These are phyloP conservation scores for Gisinianus flammeolus DNA, from an alignment of 2,888 invertebrate species.

Conservation along the genomic window DNA sequence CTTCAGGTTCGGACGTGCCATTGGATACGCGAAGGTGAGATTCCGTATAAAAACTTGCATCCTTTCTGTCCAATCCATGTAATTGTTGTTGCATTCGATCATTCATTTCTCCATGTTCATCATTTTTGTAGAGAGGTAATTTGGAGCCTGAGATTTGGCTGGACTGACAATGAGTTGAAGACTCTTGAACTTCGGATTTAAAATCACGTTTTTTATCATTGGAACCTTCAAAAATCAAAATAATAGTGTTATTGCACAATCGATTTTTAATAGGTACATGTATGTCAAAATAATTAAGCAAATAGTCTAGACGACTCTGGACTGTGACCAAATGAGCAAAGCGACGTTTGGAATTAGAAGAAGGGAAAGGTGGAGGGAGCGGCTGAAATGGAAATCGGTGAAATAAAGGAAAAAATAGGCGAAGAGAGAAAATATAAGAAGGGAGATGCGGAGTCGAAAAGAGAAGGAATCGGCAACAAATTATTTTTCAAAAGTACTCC, in stretches of 20 bases:
- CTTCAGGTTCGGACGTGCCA: constrained; percentile 16
- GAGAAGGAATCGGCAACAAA: constrained; percentile 33
- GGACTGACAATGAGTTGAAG: too few relatives aligned
- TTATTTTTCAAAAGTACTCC: constrained; percentile 12
- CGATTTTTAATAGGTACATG: too few relatives aligned
- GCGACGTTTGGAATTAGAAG: neutral
- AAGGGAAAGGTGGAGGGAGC: neutral
- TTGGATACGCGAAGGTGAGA: neutral
- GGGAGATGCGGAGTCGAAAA: constrained; percentile 25
- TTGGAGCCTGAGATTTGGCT: too few relatives aligned
- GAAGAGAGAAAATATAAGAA: neutral
- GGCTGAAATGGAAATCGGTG: neutral
- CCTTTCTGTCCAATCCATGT: neutral
- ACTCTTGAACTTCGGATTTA: neutral
- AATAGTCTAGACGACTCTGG: too few relatives aligned
- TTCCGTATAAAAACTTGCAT: neutral
- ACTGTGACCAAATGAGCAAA: neutral
- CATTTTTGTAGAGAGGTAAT: too few relatives aligned
- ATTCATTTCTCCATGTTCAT: too few relatives aligned
- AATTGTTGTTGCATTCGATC: too few relatives aligned
- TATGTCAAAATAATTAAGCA: too few relatives aligned
- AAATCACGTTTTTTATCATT: neutral
- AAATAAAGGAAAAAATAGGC: constrained; percentile 13
- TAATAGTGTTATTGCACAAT: neutral
- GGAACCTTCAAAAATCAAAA: neutral